Base-by-base conservation (phyloP, 2,888 invertebrate species). In the Caenorhabditis sp. region DNA sequence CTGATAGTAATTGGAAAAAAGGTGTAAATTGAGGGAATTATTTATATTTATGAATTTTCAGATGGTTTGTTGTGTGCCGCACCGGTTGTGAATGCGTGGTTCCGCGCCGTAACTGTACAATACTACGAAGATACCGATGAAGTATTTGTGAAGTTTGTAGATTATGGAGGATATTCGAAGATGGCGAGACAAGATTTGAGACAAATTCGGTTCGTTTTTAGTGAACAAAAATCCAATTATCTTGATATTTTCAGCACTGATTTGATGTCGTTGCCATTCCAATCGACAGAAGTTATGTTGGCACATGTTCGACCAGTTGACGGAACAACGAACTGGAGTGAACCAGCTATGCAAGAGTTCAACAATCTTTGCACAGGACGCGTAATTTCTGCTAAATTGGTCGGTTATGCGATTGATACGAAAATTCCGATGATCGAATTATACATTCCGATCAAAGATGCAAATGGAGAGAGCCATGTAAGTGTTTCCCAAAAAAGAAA, bases 261-360 rank as follows among this genome's bases (percentile, higher is more conserved):
- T 90, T 96, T 95, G 89, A 93, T 96, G 91, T 91, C 92, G 69
- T 91, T 97, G 89, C 97, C 97, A 63, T 97, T 97, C 92, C 97
- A 97, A 91, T 95, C 97, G 68, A 93, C 94, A 59, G 97, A 99
- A 90, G 95, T 96, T 88, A 92, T 93, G 88, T 90, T 99, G 87
- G 94, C 94, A n/a, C 93, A 94, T 89, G 91, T 96, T 83, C 92
- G 92, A 89, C 93, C 95, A 67, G 90, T 91, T 67, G 91, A 91
- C 87, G 92, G 83, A 54, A 85, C 84, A 10, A 67, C 67, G 14
- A 77, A 79, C 21, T 87, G 87, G 87, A 71, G 78, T 53, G 65
- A 77, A 10, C 78, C 68, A 31, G 85, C 87, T 3, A 77, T 73
- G 65, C 71, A 83, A 49, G 71, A 81, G 57, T 86, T 87, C 74